Evolutionary conservation across 1,140 invertebrate species (phyloP).

Genomic region (Plutomurus gul): DNA sequence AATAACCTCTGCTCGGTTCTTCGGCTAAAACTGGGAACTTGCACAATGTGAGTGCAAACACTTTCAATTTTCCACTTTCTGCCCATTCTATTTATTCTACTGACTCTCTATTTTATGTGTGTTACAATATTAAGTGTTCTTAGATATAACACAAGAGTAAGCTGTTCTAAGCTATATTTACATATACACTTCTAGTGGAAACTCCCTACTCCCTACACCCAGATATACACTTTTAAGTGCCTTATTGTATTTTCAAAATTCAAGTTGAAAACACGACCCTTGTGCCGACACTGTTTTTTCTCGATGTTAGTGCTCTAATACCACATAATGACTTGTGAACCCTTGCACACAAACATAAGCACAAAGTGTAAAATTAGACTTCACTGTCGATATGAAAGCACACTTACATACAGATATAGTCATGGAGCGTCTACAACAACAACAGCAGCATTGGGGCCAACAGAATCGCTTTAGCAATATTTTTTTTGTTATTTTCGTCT

Average conservation of each 20-base stretch:
- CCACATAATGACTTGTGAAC: too few species aligned
- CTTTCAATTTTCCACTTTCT: conserved; percentile 30
- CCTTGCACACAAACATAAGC: too few species aligned
- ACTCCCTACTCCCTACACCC: too few species aligned
- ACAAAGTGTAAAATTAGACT: conserved; percentile 8
- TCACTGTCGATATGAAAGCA: too few species aligned
- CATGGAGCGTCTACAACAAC: too few species aligned
- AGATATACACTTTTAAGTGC: too few species aligned
- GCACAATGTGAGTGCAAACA: conserved; percentile 24
- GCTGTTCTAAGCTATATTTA: too few species aligned
- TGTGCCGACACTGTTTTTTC: too few species aligned
- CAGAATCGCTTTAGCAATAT: background rate
- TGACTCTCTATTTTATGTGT: background rate
- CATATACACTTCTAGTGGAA: too few species aligned
- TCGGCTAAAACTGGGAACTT: conserved; percentile 8
- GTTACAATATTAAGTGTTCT: background rate
- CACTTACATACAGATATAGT: too few species aligned
- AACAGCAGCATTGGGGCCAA: background rate
- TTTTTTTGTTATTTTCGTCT: conserved; percentile 18
- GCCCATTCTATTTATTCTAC: background rate
- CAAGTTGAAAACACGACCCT: background rate
- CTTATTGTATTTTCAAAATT: background rate
- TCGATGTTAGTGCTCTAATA: too few species aligned
- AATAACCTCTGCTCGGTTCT: conserved; percentile 30
- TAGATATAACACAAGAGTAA: too few species aligned